Evolutionary conservation across 92 coral and sea anemone species (phyloP).

Genomic region (Zoanthus sociatus): DNA sequence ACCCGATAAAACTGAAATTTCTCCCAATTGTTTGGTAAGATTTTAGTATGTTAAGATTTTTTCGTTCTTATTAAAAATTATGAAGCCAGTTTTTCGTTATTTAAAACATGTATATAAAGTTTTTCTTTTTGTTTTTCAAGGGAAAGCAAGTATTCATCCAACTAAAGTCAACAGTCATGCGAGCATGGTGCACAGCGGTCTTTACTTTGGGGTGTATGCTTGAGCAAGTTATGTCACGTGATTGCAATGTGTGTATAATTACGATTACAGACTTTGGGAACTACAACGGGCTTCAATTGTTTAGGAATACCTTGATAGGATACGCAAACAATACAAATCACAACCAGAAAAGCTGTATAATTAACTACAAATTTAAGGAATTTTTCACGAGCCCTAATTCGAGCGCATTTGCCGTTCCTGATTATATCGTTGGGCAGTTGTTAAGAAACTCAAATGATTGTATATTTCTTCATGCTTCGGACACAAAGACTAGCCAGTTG

Average conservation of each 20-base stretch:
- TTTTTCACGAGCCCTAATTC: neutral
- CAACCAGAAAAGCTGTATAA: neutral
- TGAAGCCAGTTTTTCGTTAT: too few relatives aligned
- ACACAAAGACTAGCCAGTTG: constrained; percentile 14
- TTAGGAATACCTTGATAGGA: neutral
- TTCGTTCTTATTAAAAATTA: too few relatives aligned
- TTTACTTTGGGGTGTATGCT: neutral
- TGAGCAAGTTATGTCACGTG: neutral
- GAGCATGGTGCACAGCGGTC: constrained; percentile 19
- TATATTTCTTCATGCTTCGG: constrained; percentile 13
- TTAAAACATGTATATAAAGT: too few relatives aligned
- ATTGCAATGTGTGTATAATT: constrained; percentile 7
- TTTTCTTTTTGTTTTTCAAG: neutral
- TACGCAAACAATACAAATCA: neutral
- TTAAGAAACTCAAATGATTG: neutral
- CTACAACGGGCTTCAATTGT: constrained; percentile 2
- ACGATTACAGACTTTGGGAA: constrained; percentile 13
- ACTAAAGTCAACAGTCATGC: constrained; percentile 11
- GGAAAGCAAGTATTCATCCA: neutral
- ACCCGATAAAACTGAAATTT: too few relatives aligned
- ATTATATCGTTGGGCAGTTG: neutral
- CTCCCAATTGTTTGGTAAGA: too few relatives aligned
- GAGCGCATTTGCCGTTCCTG: constrained; percentile 11
- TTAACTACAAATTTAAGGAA: constrained; percentile 31
- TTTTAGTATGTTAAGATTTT: too few relatives aligned